Conservation (phyloP, 2,113 vertebrate species). For the Oreochromis tanganicae region DNA sequence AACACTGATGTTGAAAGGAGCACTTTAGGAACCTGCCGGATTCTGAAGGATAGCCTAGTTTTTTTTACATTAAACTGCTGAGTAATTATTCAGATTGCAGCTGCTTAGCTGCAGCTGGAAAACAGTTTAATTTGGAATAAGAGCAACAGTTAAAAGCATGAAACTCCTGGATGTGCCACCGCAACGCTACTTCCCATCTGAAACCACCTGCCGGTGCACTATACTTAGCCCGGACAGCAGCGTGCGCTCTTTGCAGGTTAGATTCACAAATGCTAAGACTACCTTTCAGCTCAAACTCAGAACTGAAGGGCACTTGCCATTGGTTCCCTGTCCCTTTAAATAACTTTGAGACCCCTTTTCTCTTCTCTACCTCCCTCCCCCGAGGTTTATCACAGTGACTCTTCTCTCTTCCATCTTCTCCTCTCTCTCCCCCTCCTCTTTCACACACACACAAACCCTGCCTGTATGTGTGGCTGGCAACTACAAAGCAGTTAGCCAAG, state of each 20-base stretch:
- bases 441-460: not conserved
- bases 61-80: not conserved
- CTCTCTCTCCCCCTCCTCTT: not conserved
- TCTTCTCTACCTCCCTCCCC: slow-evolving; percentile 39
- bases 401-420: slow-evolving; percentile 62
- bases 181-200: not conserved
- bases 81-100: not conserved
- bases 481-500: slow-evolving; percentile 94
- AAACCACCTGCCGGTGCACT: slow-evolving; percentile 7
- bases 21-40: not conserved
- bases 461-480: slow-evolving; percentile 71
- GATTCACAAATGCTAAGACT: not conserved
- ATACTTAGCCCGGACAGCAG: not conserved
- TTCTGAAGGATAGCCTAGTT: not conserved
- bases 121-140: not conserved
- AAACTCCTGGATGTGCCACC: not conserved
- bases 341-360: slow-evolving; percentile 75
- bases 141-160: not conserved
- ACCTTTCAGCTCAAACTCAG: not conserved
- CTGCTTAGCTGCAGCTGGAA: not conserved
- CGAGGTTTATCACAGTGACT: slow-evolving; percentile 56
- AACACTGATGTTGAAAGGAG: not conserved
- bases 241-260: not conserved
- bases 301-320: slow-evolving; percentile 21
- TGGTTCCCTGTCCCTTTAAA: slow-evolving; percentile 89